Evolutionary conservation across 64 coral and sea anemone species (phyloP).

Genomic region (Anthopleura sola): DNA sequence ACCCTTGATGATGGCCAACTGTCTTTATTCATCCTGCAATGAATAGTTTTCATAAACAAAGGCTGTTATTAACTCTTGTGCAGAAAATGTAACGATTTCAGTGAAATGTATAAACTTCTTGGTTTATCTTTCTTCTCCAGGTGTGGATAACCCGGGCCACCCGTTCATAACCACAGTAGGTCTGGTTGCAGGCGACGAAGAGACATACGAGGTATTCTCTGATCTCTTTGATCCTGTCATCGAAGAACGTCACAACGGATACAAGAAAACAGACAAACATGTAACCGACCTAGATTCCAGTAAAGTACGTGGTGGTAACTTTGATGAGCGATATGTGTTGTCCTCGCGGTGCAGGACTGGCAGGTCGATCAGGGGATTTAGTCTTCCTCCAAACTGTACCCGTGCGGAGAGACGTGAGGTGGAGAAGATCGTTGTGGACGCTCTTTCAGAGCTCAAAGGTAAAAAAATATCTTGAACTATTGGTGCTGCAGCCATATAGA

Average conservation of each 20-base stretch:
- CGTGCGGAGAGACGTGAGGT: constrained; percentile 78
- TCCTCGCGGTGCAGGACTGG: constrained; percentile 69
- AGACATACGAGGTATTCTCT: constrained; percentile 72
- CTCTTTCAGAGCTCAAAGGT: constrained; percentile 58
- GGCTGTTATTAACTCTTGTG: no score
- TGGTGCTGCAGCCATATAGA: no score
- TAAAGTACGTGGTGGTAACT: constrained; percentile 77
- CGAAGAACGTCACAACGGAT: constrained; percentile 93
- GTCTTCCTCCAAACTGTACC: constrained; percentile 82
- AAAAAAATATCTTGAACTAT: neutral
- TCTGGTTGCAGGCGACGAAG: constrained; percentile 85
- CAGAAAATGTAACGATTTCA: no score
- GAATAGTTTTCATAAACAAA: no score
- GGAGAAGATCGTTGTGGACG: constrained; percentile 65
- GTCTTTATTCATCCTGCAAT: no score
- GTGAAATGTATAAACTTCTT: no score
- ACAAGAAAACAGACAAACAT: constrained; percentile 75
- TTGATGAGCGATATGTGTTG: constrained; percentile 80
- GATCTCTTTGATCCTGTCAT: constrained; percentile 91
- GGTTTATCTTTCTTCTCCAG: neutral
- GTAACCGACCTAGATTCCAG: constrained; percentile 72
- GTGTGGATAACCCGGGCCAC: constrained; percentile 90
- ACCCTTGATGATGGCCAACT: neutral
- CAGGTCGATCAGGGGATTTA: constrained; percentile 63
- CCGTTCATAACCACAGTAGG: constrained; percentile 89